A percentile compares a stretch with the other conserved stretches of the same genome.
phyloP scores from a whole-genome alignment of 1,140 invertebrate species.

The Drosophila quadrilineata region DNA sequence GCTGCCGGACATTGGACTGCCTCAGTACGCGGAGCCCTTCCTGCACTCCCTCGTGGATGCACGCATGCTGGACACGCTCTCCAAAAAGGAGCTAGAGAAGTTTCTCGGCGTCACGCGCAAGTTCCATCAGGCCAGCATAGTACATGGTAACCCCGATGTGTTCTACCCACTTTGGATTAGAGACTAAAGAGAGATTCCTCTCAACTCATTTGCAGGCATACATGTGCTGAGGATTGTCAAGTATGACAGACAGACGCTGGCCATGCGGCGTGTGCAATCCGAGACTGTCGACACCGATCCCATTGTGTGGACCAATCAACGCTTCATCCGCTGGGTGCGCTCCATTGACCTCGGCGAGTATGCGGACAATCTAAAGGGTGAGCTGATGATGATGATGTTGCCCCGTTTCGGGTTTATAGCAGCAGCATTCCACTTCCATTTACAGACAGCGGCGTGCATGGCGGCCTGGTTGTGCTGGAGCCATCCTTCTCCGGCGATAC shows the following conservation, averaged over 20 bases:
- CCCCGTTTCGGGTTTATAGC: slow-evolving; percentile 18
- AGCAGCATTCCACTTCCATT: background rate
- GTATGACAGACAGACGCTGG: slow-evolving; percentile 94
- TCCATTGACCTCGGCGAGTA: slow-evolving; percentile 97
- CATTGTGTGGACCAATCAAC: slow-evolving; percentile 96
- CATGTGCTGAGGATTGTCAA: slow-evolving; percentile 94
- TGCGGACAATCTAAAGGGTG: slow-evolving; percentile 96
- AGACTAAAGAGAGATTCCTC: too few relatives aligned
- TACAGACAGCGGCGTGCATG: slow-evolving; percentile 95
- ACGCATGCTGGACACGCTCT: slow-evolving; percentile 93
- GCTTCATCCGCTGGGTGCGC: slow-evolving; percentile 95
- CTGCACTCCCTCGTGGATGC: slow-evolving; percentile 95
- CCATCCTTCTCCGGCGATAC: slow-evolving; percentile 96
- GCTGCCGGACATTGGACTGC: slow-evolving; percentile 93
- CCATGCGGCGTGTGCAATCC: slow-evolving; percentile 92
- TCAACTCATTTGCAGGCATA: slow-evolving; percentile 83
- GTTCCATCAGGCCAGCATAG: slow-evolving; percentile 96
- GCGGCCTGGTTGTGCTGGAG: slow-evolving; percentile 94
- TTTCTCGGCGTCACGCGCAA: slow-evolving; percentile 94
- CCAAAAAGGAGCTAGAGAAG: slow-evolving; percentile 96
- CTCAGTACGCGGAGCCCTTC: slow-evolving; percentile 94
- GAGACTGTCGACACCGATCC: slow-evolving; percentile 94
- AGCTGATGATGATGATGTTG: slow-evolving; percentile 20
- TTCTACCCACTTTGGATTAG: too few relatives aligned
- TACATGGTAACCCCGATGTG: slow-evolving; percentile 89